Percentiles rank a stretch among this genome's conserved stretches.
Conservation (phyloP, 1,140 invertebrate species). For the Brachionus koreanus region DNA sequence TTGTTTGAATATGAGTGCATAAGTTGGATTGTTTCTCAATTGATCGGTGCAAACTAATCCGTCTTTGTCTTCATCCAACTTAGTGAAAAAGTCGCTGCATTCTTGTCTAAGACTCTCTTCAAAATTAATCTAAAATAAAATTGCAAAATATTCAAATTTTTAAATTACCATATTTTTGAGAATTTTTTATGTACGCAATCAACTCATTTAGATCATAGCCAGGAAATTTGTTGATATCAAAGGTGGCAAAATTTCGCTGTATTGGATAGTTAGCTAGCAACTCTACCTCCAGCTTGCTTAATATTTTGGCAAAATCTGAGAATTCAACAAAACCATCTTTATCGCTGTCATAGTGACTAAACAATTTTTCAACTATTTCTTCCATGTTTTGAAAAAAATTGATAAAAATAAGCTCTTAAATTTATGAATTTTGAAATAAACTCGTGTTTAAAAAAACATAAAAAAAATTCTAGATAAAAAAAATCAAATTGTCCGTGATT, state of each 20-base stretch:
- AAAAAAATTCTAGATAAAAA: too few species aligned
- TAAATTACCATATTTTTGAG: neutral
- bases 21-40: neutral
- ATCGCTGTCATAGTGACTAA: neutral
- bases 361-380: neutral
- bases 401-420: too few species aligned
- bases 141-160: neutral
- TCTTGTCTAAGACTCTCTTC: neutral
- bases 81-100: neutral
- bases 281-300: neutral
- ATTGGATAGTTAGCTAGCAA: constrained; percentile 7
- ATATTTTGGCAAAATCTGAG: constrained; percentile 17
- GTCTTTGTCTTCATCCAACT: neutral
- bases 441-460: neutral
- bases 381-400: neutral
- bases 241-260: neutral
- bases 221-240: neutral
- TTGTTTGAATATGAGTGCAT: neutral
- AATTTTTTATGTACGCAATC: neutral
- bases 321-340: constrained; percentile 13
- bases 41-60: neutral
- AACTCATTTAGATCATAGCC: neutral
- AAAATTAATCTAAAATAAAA: neutral
- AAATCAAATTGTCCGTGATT: neutral
- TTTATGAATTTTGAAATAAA: too few species aligned